phyloP scores from a whole-genome alignment of 92 coral and sea anemone species.

The Palythoa grandis region DNA sequence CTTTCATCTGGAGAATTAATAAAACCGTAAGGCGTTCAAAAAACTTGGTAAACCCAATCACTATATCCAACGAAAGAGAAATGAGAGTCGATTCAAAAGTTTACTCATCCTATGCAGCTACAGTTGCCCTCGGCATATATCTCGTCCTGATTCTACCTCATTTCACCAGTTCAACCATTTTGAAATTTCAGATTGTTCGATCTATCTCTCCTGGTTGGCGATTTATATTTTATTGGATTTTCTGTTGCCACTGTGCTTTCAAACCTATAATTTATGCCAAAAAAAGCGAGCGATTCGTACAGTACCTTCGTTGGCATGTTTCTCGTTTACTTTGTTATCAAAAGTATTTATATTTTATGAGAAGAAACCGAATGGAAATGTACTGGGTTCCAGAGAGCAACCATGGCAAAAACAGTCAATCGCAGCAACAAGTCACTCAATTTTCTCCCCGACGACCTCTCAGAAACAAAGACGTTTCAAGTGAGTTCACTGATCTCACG shows the following conservation, averaged over 20 bases:
- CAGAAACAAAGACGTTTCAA: not conserved
- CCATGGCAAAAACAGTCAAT: not conserved
- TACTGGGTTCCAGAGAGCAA: constrained; percentile 1
- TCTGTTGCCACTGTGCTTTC: constrained; percentile 31
- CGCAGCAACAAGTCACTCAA: not conserved
- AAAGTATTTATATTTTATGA: not conserved
- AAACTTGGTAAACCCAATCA: not conserved
- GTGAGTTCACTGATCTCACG: constrained; percentile 9
- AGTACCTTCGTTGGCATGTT: constrained; percentile 4
- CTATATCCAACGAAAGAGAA: not conserved
- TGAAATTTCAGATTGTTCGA: not conserved
- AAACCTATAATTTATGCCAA: constrained; percentile 31
- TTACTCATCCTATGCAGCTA: constrained; percentile 3
- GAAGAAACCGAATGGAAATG: constrained; percentile 12
- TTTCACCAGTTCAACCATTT: not conserved
- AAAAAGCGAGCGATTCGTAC: constrained; percentile 5
- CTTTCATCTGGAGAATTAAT: constrained; percentile 30
- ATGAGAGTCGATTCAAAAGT: not conserved
- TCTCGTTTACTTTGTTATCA: constrained; percentile 17
- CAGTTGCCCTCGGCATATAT: not conserved
- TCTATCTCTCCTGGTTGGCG: constrained; percentile 19
- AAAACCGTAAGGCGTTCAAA: not conserved
- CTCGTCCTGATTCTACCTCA: constrained; percentile 12
- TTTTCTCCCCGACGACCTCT: not conserved
- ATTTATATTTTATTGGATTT: constrained; percentile 17